Percentiles rank a stretch among this genome's conserved stretches.
Conservation (phyloP, 2,113 vertebrate genomes). For the Sigmodon hispidus region DNA sequence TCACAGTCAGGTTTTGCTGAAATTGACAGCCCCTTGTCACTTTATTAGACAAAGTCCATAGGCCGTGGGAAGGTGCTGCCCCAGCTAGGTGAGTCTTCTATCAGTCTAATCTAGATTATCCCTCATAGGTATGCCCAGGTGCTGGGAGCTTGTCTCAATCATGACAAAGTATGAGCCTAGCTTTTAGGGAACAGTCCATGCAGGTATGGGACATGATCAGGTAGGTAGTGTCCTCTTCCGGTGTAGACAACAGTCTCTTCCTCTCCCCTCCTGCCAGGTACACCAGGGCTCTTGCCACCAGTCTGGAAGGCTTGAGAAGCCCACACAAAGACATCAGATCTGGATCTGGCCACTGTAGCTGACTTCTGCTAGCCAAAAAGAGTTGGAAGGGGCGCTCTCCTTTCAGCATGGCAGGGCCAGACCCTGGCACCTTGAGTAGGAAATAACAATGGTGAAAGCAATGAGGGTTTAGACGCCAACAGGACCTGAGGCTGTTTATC, state of each 20-base stretch:
- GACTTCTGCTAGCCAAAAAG: background rate
- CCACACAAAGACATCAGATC: background rate
- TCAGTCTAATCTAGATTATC: background rate
- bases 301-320: background rate
- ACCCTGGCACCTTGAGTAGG: background rate
- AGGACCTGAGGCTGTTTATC: background rate
- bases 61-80: background rate
- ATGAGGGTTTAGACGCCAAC: background rate
- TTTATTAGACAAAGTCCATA: background rate
- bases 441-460: background rate
- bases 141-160: background rate
- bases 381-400: background rate
- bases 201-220: background rate
- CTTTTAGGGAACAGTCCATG: background rate
- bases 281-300: background rate
- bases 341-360: background rate
- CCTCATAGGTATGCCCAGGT: background rate
- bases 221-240: background rate
- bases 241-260: background rate
- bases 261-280: rapidly evolving
- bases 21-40: background rate
- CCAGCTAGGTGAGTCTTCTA: background rate
- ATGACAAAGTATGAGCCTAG: background rate
- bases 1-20: too few relatives aligned
- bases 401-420: background rate